Conservation (phyloP, 2,797 vertebrate genomes). For the Craterocephalus amniculus region DNA sequence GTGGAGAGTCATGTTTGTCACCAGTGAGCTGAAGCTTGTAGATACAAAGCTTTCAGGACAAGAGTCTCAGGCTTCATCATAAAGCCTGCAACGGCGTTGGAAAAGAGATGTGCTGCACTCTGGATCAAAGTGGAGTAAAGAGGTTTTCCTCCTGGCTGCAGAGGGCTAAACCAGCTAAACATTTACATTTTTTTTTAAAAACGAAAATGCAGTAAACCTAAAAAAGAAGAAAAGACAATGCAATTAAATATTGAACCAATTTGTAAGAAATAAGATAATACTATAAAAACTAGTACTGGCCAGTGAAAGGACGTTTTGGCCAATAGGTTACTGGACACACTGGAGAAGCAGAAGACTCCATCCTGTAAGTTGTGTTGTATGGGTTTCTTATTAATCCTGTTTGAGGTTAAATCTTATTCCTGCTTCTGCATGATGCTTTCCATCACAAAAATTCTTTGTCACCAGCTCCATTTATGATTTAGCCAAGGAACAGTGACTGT, state of each 20-base stretch:
- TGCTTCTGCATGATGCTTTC: not conserved
- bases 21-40: not conserved
- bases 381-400: not conserved
- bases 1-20: not conserved
- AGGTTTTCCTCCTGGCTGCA: no score
- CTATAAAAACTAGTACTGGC: not conserved
- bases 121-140: no score
- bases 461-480: not conserved
- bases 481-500: not conserved
- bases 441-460: not conserved
- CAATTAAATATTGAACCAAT: no score
- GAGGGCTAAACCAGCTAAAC: no score
- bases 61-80: not conserved
- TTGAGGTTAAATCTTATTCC: not conserved
- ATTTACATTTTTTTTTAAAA: no score
- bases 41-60: not conserved
- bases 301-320: not conserved
- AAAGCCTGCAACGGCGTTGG: not conserved
- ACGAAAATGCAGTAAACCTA: no score
- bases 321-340: not conserved
- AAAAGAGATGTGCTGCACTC: not conserved
- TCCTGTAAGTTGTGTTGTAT: not conserved
- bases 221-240: no score
- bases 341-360: not conserved
- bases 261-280: no score